A percentile compares a stretch with the other conserved stretches of the same genome.
phyloP scores from a whole-genome alignment of 2,888 invertebrate species.

The Amphiduros pacificus region DNA sequence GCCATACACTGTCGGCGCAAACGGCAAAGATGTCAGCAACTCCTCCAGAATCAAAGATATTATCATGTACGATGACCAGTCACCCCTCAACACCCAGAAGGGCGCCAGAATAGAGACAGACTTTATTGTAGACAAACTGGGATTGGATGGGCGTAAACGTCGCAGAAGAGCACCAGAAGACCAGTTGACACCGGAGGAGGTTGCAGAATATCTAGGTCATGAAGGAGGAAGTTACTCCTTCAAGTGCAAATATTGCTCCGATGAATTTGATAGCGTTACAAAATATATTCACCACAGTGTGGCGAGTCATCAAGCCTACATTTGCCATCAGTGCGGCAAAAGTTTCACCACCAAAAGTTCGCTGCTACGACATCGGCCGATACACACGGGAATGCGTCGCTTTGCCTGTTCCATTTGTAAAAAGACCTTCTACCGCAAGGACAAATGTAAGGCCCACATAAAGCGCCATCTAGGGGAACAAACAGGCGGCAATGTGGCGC shows the following conservation, averaged over 20 bases:
- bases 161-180: conserved; percentile 32
- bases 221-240: conserved; percentile 15
- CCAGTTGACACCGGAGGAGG: conserved; percentile 32
- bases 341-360: conserved; percentile 38
- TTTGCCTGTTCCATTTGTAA: conserved; percentile 37
- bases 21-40: conserved; percentile 28
- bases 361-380: conserved; percentile 36
- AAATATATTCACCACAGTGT: conserved; percentile 34
- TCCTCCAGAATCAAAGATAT: conserved; percentile 29
- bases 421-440: conserved; percentile 39
- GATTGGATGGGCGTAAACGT: conserved; percentile 28
- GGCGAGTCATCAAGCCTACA: conserved; percentile 32
- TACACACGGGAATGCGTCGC: conserved; percentile 37
- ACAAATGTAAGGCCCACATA: conserved; percentile 39
- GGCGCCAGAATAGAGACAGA: conserved; percentile 30
- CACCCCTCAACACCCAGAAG: conserved; percentile 26
- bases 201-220: conserved; percentile 34
- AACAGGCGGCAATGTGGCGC: neutral
- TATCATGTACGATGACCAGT: conserved; percentile 30
- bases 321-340: conserved; percentile 39
- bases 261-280: conserved; percentile 23
- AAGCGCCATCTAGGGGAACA: conserved; percentile 27
- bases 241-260: conserved; percentile 30
- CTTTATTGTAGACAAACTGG: conserved; percentile 33
- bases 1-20: conserved; percentile 26